Base-by-base conservation (phyloP, 2,888 invertebrate species). In the Drosophila paranaensis region DNA sequence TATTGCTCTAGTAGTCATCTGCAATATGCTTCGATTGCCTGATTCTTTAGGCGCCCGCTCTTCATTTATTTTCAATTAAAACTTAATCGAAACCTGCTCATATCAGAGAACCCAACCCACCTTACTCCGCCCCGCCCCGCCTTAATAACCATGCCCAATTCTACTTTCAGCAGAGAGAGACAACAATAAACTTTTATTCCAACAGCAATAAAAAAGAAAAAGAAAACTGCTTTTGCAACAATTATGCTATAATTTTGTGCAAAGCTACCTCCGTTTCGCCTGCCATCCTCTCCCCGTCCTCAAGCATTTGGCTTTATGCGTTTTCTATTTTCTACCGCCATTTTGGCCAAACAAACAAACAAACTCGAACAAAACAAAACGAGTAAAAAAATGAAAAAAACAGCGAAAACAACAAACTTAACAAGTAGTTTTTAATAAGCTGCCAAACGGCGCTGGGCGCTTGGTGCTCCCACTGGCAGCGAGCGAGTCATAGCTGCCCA, bases 31-130 rank as follows among this genome's bases (percentile, higher is more conserved):
- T 42, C 14, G 42, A 39, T 61, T 72, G 77, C 45, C 51, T 65
- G 54, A 37, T 45, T 66, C 58, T 75, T 82, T 60, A 71, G 10
- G 33, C 10, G 56, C 25, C 53, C 25, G 25, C 6, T 40, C 48
- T 72, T 74, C 76, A 81, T 81, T 83, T 86, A 73, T 72, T 88
- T 81, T 66, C 87, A 88, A 86, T 84, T 89, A 88, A 83, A 89
- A 83, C 76, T 79, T 76, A 86, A 84, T 84, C 87, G 81, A 78
- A 80, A 71, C 66, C 76, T 74, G 58, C 65, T 78, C 76, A 83
- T 54, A 78, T 71, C 65, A 53, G 53, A 51, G 56, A 60, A 20
- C 20, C 27, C 6, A 27, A 27, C 20, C 1, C 20, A 27, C 3
- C 27, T 4, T 4, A 27, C 11, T n/a, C 13, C 20, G 13, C 13